Percentiles rank a stretch among this genome's conserved stretches.
These are phyloP conservation scores for Pterois miles DNA, from an alignment of 2,797 vertebrate genomes.

Conservation along the genomic window DNA sequence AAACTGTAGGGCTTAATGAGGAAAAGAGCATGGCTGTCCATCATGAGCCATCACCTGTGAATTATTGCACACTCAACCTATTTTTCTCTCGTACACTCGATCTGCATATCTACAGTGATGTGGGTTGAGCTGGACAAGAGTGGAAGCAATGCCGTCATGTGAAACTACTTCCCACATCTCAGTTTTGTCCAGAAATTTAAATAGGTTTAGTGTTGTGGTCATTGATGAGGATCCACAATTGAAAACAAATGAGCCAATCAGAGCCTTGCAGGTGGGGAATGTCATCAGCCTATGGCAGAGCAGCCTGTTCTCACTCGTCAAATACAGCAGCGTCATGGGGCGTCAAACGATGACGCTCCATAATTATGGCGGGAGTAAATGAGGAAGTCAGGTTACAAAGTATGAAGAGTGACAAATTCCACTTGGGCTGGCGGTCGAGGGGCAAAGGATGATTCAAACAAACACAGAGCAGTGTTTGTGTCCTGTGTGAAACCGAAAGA, in stretches of 20 bases:
- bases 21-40: conserved; percentile 17
- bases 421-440: too few species aligned
- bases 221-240: not conserved
- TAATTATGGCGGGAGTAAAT: too few species aligned
- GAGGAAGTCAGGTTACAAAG: too few species aligned
- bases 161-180: not conserved
- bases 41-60: conserved; percentile 18
- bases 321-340: too few species aligned
- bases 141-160: not conserved
- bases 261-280: not conserved
- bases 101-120: not conserved
- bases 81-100: not conserved
- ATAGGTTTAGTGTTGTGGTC: not conserved
- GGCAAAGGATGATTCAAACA: too few species aligned
- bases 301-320: not conserved
- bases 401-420: too few species aligned
- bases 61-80: not conserved
- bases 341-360: too few species aligned
- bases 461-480: too few species aligned
- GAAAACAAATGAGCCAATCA: not conserved
- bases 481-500: not conserved
- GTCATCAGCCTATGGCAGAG: not conserved
- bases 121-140: not conserved
- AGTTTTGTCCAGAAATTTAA: not conserved
- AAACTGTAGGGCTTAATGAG: conserved; percentile 26